These are phyloP conservation scores for Apodemia mormo DNA, from an alignment of 2,888 invertebrate genomes.

Conservation along the genomic window DNA sequence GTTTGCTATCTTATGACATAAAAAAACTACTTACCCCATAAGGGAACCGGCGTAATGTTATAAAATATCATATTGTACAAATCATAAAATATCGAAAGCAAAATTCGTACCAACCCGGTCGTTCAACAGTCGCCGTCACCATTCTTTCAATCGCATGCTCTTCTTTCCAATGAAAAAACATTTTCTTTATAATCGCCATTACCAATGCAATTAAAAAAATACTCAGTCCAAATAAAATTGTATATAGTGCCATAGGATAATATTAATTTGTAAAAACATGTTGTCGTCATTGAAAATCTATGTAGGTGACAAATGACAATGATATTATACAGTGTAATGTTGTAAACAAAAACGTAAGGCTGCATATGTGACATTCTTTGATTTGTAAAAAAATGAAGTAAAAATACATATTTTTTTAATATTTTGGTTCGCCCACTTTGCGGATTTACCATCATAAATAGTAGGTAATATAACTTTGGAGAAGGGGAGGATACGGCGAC, in stretches of 20 bases:
- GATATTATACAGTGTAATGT: too few relatives aligned
- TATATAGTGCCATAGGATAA: slow-evolving; percentile 64
- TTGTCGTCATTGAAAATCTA: background rate
- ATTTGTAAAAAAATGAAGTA: too few relatives aligned
- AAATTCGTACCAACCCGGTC: slow-evolving; percentile 54
- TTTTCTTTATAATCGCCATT: slow-evolving; percentile 68
- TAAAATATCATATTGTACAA: background rate
- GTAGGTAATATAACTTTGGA: too few relatives aligned
- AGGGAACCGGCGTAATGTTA: background rate
- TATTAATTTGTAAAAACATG: slow-evolving; percentile 11
- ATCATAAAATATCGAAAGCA: background rate
- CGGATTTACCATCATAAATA: too few relatives aligned
- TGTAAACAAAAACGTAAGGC: background rate
- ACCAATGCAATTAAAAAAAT: slow-evolving; percentile 73
- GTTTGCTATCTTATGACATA: too few relatives aligned
- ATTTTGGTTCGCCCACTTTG: too few relatives aligned
- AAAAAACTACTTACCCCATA: too few relatives aligned
- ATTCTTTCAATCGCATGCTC: slow-evolving; percentile 66
- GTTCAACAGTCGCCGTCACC: slow-evolving; percentile 45
- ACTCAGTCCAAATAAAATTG: slow-evolving; percentile 70
- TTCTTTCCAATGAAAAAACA: slow-evolving; percentile 72
- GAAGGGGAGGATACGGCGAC: too few relatives aligned
- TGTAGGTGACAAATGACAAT: background rate
- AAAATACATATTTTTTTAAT: too few relatives aligned
- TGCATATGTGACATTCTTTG: background rate